A percentile compares a stretch with the other conserved stretches of the same genome.
Evolutionary conservation across 1,140 invertebrate species (phyloP).

Genomic region (Neodiprion lecontei): DNA sequence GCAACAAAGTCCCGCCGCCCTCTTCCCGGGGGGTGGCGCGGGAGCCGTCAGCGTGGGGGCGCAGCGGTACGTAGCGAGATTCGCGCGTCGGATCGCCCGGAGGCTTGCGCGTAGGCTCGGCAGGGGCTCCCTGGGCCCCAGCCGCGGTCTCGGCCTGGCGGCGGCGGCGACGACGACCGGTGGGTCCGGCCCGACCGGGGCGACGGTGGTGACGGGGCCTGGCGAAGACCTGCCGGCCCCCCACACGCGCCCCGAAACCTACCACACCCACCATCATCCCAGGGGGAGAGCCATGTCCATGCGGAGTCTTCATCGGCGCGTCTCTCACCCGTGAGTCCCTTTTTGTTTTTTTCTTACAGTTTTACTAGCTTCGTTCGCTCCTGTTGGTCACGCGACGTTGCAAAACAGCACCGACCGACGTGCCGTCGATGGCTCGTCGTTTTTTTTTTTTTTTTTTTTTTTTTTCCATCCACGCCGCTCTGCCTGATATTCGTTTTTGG

Average conservation of each 20-base stretch:
- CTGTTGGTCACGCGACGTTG: too few species aligned
- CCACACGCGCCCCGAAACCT: slow-evolving; percentile 42
- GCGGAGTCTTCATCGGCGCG: slow-evolving; percentile 58
- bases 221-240: slow-evolving; percentile 30
- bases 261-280: slow-evolving; percentile 39
- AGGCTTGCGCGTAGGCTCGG: slow-evolving; percentile 55
- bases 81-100: slow-evolving; percentile 58
- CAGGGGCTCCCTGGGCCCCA: slow-evolving; percentile 45
- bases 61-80: slow-evolving; percentile 51
- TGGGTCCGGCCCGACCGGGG: slow-evolving; percentile 42
- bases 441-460: slow-evolving; percentile 16
- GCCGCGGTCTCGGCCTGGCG: slow-evolving; percentile 44
- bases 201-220: slow-evolving; percentile 27
- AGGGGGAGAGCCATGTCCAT: slow-evolving; percentile 54
- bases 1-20: slow-evolving; percentile 47
- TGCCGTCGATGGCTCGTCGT: neutral
- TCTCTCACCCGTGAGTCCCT: slow-evolving; percentile 59
- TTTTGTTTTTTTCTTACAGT: neutral
- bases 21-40: slow-evolving; percentile 55
- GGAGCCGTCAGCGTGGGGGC: slow-evolving; percentile 57
- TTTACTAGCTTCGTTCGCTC: neutral
- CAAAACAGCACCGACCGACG: too few species aligned
- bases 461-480: slow-evolving; percentile 14
- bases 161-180: slow-evolving; percentile 39
- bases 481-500: neutral